Base-by-base conservation (phyloP, 1,140 invertebrate species). In the Drosophila dunni region DNA sequence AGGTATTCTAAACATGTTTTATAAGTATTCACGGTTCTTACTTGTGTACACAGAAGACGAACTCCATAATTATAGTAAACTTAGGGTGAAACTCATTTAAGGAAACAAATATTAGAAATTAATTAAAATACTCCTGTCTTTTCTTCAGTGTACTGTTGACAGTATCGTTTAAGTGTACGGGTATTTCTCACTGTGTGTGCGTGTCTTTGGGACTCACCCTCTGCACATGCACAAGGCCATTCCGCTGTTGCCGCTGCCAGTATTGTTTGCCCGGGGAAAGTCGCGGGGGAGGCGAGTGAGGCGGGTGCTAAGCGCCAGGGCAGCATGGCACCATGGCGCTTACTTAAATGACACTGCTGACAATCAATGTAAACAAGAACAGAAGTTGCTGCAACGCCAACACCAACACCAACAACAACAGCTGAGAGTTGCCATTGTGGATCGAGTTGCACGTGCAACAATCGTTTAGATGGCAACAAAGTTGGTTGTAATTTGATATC, bases 271-370 rank as follows among this genome's bases (percentile, higher is more conserved):
- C 11, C 11, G 45, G 34, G 45, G 45, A 13, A 53, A 13, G 44
- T 69, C 20, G 46, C 38, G 0, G 36, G 9, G n/a, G 9, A 11
- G 46, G 58, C 6, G 29, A 24, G 29, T 8, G 66, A 36, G 36
- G 69, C 50, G 69, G 56, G 50, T 56, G 57, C 33, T 65, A 65
- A 66, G 67, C 66, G 75, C 51, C 40, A 34, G 44, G 38, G 60
- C 15, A 58, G 38, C 36, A 46, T 84, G 85, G 75, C 73, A 70
- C 84, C 75, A 69, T 73, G 82, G 78, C 78, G 81, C 85, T 89
- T 86, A 91, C 84, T 89, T 86, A 91, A 86, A 44, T 86, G 86
- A 86, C 86, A 90, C 67, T 83, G 79, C 76, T 78, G 86, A 80
- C 81, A 90, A 78, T 78, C 88, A 84, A 84, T 89, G 84, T 81